Conservation (phyloP, 1,140 invertebrate species). For the Drosophila yakuba region DNA sequence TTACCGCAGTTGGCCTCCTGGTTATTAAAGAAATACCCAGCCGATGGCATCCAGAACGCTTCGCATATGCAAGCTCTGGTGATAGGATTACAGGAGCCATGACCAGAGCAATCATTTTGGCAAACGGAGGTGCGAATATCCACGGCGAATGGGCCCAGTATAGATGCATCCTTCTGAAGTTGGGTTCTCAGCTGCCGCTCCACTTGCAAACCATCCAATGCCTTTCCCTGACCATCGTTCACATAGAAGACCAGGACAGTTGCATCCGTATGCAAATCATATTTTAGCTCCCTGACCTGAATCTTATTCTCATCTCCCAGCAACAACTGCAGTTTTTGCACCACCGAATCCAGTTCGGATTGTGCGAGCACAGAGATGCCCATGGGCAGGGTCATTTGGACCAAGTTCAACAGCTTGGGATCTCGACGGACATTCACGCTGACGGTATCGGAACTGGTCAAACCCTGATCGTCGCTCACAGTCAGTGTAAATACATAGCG, state of each 20-base stretch:
- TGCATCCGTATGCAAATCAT: slow-evolving; percentile 87
- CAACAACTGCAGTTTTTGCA: slow-evolving; percentile 86
- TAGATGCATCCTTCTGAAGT: slow-evolving; percentile 88
- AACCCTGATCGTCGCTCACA: slow-evolving; percentile 95
- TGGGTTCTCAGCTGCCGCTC: slow-evolving; percentile 88
- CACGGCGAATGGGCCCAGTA: slow-evolving; percentile 90
- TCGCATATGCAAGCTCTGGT: slow-evolving; percentile 95
- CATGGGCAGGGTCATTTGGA: slow-evolving; percentile 92
- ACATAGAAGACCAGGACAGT: slow-evolving; percentile 88
- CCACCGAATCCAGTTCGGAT: slow-evolving; percentile 85
- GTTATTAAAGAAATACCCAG: slow-evolving; percentile 85
- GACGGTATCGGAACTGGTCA: slow-evolving; percentile 91
- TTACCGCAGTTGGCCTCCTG: slow-evolving; percentile 86
- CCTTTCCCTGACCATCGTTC: slow-evolving; percentile 83
- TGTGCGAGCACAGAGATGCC: slow-evolving; percentile 86
- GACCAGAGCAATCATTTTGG: slow-evolving; percentile 96
- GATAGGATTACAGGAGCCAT: slow-evolving; percentile 94
- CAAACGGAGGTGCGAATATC: slow-evolving; percentile 93
- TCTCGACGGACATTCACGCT: slow-evolving; percentile 94
- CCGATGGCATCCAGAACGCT: slow-evolving; percentile 97
- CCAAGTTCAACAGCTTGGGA: slow-evolving; percentile 89
- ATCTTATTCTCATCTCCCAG: slow-evolving; percentile 90
- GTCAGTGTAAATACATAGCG: slow-evolving; percentile 95
- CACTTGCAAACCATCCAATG: slow-evolving; percentile 86
- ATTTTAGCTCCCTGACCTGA: slow-evolving; percentile 87